Base-by-base conservation (phyloP, 30 jellyfish, hydroid and myxozoan species). In the Turritopsis dohrnii region DNA sequence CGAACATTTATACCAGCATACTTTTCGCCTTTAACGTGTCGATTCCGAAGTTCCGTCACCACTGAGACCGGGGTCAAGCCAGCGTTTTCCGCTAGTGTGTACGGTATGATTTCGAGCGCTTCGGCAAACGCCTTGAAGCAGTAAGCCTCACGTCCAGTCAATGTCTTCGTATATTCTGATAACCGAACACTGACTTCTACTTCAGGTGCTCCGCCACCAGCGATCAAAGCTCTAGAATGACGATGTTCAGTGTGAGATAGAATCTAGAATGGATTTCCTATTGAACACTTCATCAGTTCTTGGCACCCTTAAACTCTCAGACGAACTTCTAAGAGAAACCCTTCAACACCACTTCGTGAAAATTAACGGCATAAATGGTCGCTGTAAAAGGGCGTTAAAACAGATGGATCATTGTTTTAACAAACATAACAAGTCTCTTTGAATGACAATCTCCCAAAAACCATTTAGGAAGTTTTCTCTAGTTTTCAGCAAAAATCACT, bases 151-250 rank as follows among this genome's bases (percentile, higher is more conserved):
- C 84, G 85, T 29, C 99, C 99, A 69, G 90, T 83, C 75, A 95
- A 79, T 76, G 87, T 83, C 79, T 90, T 90, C 16, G 97, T 96
- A 84, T 84, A 82, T 60, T 88, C 88, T 88, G 85, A 73, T 80
- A 95, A 83, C 74, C 86, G 83, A 1, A 90, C 95, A 79, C 97
- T 91, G 19, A 88, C 86, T 81, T 95, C 95, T 41, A 83, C 88
- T 81, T 95, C 99, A 21, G 99, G 97, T 19, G 99, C 99, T 22
- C 99, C 99, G 23, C 99, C 99, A n/a, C 99, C 99, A 81, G 99
- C 97, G 22, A 95, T 76, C 81, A 95, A 80, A 13, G 99, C 99
- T 72, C 99, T 94, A 28, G 60, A 82, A 76, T 18, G 18, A 16
- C 0, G 0, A 85, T 27, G n/a, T n/a, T n/a, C n/a, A n/a, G n/a